Conservation (phyloP, 1,140 invertebrate species). For the Nymphalis io region DNA sequence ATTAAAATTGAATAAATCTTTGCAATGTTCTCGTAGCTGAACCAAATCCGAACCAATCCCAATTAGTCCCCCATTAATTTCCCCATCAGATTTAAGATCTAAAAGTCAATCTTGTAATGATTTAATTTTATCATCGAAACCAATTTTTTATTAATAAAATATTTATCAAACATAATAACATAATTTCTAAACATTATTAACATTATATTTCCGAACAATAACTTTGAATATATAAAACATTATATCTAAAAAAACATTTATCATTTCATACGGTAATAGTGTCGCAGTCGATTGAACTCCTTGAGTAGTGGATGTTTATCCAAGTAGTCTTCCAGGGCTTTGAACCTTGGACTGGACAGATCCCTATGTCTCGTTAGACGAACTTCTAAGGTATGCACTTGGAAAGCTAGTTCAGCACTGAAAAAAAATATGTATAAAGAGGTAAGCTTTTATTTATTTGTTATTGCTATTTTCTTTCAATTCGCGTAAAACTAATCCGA, state of each 20-base stretch:
- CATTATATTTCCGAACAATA: not conserved
- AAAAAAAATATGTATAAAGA: constrained; percentile 25
- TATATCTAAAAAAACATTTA: not conserved
- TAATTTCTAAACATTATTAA: not conserved
- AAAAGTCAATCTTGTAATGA: too few relatives aligned
- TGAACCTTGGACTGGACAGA: constrained; percentile 83
- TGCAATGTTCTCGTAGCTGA: too few relatives aligned
- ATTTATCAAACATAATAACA: not conserved
- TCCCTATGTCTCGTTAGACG: constrained; percentile 69
- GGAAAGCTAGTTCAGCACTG: constrained; percentile 69
- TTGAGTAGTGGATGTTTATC: constrained; percentile 64
- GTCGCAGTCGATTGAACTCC: constrained; percentile 55
- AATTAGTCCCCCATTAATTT: too few relatives aligned
- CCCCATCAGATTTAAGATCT: too few relatives aligned
- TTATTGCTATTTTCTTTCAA: too few relatives aligned
- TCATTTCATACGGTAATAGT: constrained; percentile 45
- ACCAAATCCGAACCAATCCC: too few relatives aligned
- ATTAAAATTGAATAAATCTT: too few relatives aligned
- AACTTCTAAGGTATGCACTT: constrained; percentile 70
- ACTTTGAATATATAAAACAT: too few relatives aligned
- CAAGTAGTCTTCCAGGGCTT: constrained; percentile 61
- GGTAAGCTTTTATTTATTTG: too few relatives aligned
- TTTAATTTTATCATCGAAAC: too few relatives aligned
- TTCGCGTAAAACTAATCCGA: too few relatives aligned
- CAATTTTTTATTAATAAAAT: not conserved